Evolutionary conservation across 2,113 vertebrate species (phyloP).

Genomic region (Ageneiosus marmoratus): DNA sequence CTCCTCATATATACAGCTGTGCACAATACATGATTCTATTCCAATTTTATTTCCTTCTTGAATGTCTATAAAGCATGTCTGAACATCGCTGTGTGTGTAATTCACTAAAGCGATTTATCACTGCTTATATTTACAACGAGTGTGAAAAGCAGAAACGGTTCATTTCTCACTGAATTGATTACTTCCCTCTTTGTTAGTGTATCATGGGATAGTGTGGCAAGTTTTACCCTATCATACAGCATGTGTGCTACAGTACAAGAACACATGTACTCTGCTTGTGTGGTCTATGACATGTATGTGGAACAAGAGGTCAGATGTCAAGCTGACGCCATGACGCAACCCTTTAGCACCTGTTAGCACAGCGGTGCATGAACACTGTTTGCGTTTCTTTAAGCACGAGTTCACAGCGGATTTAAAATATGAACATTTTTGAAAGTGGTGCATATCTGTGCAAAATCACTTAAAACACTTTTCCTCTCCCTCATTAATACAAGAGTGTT

Average conservation of each 20-base stretch:
- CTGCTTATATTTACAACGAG: not conserved
- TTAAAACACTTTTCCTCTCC: not conserved
- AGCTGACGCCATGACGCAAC: conserved; percentile 5
- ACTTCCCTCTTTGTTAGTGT: not conserved
- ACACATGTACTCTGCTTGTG: conserved; percentile 17
- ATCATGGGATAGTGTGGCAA: not conserved
- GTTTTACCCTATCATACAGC: not conserved
- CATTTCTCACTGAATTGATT: not conserved
- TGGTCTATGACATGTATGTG: conserved; percentile 12
- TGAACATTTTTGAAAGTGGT: not conserved
- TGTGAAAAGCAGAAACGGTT: not conserved
- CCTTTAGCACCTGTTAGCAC: conserved; percentile 32
- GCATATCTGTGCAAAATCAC: not conserved
- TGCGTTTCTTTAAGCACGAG: not conserved
- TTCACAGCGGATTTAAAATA: not conserved
- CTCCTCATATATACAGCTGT: not conserved
- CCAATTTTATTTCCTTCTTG: not conserved
- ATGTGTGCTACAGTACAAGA: conserved; percentile 11
- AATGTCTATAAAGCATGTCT: too few species aligned
- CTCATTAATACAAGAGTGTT: not conserved
- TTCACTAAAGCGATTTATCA: not conserved
- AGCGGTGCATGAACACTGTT: not conserved
- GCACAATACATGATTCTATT: not conserved
- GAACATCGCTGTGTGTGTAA: too few species aligned
- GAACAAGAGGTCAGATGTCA: conserved; percentile 14